Evolutionary conservation across 2,797 vertebrate species (phyloP), one percentile per base, ranked within the genome.

Genomic region (Malurus splendens): DNA sequence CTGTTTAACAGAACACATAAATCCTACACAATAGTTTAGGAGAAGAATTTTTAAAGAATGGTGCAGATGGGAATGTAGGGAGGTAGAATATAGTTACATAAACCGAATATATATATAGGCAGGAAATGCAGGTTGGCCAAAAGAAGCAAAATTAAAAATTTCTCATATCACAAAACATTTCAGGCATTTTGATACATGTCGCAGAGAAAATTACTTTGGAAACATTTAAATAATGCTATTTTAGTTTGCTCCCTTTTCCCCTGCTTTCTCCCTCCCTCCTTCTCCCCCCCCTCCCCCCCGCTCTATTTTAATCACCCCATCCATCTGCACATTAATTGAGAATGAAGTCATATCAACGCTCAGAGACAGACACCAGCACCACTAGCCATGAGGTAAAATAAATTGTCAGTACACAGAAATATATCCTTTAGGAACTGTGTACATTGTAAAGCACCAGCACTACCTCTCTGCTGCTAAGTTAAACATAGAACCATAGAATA

Each of bases 21-120:
- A 94, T 94, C 91, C 93, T 92, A 94, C 93, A 90, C 84, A 95
- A 95, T 91, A 78, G 86, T 91, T 92, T 85, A 85, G 70, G 56
- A 52, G 36, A 90, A 95, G 87, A 89, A 81, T 92, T 94, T 94
- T 94, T 91, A 72, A 95, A 93, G 93, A 93, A 90, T 94, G 72
- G 65, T 93, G 66, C 93, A 95, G 91, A 95, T 95, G 90, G 94
- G 80, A 91, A 87, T 64, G 76, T 50, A 94, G 62, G 73, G 89
- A 92, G 80, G 82, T 82, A 93, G 76, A 89, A 92, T 89, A 60
- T 79, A 73, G 85, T 93, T 83, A 73, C 41, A 76, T 78, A 83
- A 93, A 87, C 30, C 47, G 36, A 16, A 5, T 59, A 20, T 87
- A 77, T 67, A 83, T 77, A 78, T 83, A 89, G 62, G 39, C 55